Conservation (phyloP, 2,797 vertebrate species). For the Antrozous pallidus region DNA sequence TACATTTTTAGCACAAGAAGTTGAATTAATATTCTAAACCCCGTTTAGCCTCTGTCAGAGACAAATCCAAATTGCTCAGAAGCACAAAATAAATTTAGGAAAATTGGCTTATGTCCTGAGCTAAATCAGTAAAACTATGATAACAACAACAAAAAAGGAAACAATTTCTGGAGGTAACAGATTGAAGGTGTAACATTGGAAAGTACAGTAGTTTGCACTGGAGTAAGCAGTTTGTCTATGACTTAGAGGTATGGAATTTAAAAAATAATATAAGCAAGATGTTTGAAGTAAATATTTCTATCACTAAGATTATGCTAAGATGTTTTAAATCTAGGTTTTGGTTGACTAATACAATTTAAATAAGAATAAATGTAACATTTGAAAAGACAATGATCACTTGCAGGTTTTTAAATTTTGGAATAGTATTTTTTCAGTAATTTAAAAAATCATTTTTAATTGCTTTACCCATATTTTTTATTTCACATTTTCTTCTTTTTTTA, state of each 20-base stretch:
- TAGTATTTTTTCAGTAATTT: slow-evolving; percentile 6
- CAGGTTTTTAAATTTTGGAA: not conserved
- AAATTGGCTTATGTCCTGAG: slow-evolving; percentile 54
- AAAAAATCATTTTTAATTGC: slow-evolving; percentile 6
- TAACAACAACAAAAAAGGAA: not conserved
- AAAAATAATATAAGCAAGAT: slow-evolving; percentile 19
- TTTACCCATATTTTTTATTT: not conserved
- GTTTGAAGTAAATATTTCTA: slow-evolving; percentile 40
- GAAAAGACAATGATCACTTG: not conserved
- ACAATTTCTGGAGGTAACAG: not conserved
- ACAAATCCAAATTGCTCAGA: slow-evolving; percentile 60
- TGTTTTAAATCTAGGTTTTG: not conserved
- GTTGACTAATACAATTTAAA: slow-evolving; percentile 14
- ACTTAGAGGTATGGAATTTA: slow-evolving; percentile 31
- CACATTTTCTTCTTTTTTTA: too few relatives aligned
- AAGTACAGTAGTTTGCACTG: not conserved
- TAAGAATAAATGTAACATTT: not conserved
- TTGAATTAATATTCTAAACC: slow-evolving; percentile 55
- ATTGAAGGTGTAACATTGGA: not conserved
- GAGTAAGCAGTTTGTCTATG: not conserved
- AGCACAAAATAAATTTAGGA: slow-evolving; percentile 57
- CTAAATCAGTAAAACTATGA: slow-evolving; percentile 29
- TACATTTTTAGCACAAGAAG: slow-evolving; percentile 54
- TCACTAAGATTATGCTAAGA: slow-evolving; percentile 10
- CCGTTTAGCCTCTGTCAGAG: slow-evolving; percentile 44